Base-by-base conservation (phyloP, 2,888 invertebrate genomes). In the Horisme vitalbata region DNA sequence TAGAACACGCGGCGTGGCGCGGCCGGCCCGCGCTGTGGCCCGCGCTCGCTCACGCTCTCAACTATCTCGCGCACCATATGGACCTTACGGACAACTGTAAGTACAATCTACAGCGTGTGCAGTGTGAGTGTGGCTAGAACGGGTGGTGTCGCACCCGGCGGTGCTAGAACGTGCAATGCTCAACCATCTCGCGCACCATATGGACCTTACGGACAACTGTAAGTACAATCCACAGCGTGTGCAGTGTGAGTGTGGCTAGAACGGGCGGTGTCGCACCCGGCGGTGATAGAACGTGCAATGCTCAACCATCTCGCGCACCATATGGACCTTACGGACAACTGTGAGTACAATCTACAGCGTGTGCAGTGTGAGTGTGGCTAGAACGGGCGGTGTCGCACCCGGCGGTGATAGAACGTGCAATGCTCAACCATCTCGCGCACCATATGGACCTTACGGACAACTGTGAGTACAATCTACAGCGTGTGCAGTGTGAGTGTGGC, bases 91-190 rank as follows among this genome's bases (percentile, higher is more conserved):
- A 65, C 39, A 61, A 63, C 0, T 76, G 82, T 94, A 73, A 83
- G 91, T 88, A 35, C 2, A 9, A 18, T 18, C 2, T n/a, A n/a
- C n/a, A n/a, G 20, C 8, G 2, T 34, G 26, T 38, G 23, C 79
- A 94, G 94, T 96, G 65, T 95, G 95, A 83, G 90, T 96, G 64
- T 91, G 94, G 74, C 84, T 95, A 68, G 93, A 94, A 67, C 96
- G 95, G 95, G 85, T 94, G 57, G 79, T 79, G 60, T 81, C 90
- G 54, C 91, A 92, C 54, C 90, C 92, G 8, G 90, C 15, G 12
- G 82, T 91, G 50, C 72, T 93, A 50, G 77, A 83, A 45, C 85
- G 90, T 53, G 69, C 79, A 24, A 91, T 92, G 55, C 84, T 95
- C 58, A 95, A 94, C 77, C 91, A 90, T 52, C 84, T 95, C 33